A percentile compares a stretch with the other conserved stretches of the same genome.
These are phyloP conservation scores for rabbit (Oryctolagus cuniculus) DNA, from an alignment of 2,113 vertebrate genomes.

Conservation along the genomic window DNA sequence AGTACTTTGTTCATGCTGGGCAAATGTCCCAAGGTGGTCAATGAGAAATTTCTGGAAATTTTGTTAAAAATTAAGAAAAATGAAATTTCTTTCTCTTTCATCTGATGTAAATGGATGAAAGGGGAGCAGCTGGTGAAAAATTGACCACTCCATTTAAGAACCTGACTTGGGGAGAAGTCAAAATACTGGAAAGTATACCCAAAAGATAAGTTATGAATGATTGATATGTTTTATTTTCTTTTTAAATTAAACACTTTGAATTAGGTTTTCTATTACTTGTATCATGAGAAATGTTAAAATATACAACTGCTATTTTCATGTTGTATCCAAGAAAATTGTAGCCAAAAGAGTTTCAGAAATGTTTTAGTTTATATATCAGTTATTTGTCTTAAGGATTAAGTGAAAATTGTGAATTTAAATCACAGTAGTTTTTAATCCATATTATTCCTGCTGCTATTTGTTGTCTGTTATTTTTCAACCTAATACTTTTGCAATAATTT, in stretches of 20 bases:
- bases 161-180: neutral
- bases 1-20: neutral
- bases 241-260: neutral
- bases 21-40: neutral
- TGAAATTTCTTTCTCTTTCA: neutral
- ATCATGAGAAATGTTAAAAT: neutral
- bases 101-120: neutral
- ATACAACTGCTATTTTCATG: neutral
- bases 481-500: neutral
- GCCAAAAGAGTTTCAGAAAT: neutral
- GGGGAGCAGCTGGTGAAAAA: neutral
- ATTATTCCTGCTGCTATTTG: neutral
- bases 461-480: neutral
- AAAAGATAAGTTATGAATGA: neutral
- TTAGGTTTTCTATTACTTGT: neutral
- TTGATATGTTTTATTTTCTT: neutral
- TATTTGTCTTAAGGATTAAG: neutral
- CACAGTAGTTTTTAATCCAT: neutral
- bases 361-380: constrained; percentile 1
- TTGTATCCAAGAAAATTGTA: neutral
- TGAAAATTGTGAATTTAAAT: neutral
- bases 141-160: neutral
- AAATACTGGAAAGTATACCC: neutral
- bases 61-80: neutral
- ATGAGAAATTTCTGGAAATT: neutral